A percentile compares a stretch with the other conserved stretches of the same genome.
phyloP scores from a whole-genome alignment of 2,797 vertebrate genomes.

The Poeciliopsis presidionis region DNA sequence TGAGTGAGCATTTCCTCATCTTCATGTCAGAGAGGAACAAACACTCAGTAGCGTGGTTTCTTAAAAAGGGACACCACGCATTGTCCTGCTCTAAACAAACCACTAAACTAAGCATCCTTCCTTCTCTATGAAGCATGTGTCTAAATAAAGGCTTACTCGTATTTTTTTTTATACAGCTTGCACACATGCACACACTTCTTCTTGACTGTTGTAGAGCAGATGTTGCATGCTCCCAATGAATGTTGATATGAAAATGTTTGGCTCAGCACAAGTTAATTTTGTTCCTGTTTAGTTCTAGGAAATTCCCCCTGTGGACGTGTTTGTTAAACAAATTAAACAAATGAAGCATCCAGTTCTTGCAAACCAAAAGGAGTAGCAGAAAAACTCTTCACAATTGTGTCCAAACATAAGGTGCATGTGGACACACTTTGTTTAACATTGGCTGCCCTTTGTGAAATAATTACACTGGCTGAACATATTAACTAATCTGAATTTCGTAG shows the following conservation, averaged over 20 bases:
- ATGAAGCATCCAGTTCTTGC: background rate
- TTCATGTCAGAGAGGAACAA: slow-evolving; percentile 23
- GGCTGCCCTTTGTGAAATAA: background rate
- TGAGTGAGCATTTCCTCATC: slow-evolving; percentile 37
- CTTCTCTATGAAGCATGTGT: background rate
- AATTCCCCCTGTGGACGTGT: background rate
- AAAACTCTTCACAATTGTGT: background rate
- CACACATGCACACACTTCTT: background rate
- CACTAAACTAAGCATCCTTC: slow-evolving; percentile 17
- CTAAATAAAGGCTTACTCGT: background rate
- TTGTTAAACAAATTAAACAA: slow-evolving; percentile 41
- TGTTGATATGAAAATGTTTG: background rate
- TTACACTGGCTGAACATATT: background rate
- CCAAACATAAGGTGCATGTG: background rate
- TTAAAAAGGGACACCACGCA: slow-evolving; percentile 4
- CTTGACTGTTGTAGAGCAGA: background rate
- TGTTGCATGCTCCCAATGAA: background rate
- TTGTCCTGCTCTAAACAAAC: background rate
- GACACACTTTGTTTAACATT: background rate
- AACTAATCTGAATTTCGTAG: background rate
- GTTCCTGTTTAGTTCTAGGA: slow-evolving; percentile 5
- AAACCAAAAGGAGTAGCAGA: background rate
- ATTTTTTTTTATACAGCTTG: too few relatives aligned
- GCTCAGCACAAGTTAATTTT: background rate
- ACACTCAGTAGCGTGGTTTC: slow-evolving; percentile 8